These are phyloP conservation scores for Mystacornis crossleyi DNA, from an alignment of 2,113 vertebrate genomes.

Conservation along the genomic window DNA sequence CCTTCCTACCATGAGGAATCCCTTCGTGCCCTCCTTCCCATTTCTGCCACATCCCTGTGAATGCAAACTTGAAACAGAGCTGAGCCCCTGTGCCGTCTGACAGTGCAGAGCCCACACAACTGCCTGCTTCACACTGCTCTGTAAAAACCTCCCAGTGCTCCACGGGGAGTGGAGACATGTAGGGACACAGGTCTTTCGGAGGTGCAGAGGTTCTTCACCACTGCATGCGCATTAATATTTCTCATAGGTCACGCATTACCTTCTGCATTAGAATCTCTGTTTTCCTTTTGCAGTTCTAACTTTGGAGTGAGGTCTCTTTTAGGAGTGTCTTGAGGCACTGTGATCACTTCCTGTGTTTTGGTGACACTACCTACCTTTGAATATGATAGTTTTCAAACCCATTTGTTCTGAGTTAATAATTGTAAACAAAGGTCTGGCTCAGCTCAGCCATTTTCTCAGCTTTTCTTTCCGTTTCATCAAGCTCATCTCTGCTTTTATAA, in stretches of 20 bases:
- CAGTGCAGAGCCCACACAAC: neutral
- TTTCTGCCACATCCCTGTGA: neutral
- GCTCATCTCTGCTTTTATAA: neutral
- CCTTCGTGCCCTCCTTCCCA: neutral
- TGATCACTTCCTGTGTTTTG: neutral
- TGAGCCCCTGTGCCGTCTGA: neutral
- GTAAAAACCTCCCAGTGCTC: neutral
- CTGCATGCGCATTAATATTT: neutral
- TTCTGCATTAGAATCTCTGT: neutral
- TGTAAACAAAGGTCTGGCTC: neutral
- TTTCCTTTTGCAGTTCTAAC: neutral
- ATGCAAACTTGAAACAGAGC: neutral
- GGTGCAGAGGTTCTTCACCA: neutral
- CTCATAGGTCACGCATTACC: neutral
- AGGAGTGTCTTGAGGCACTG: neutral
- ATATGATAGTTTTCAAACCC: neutral
- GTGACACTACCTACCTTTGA: neutral
- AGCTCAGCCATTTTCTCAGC: neutral
- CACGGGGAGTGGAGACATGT: fast-evolving
- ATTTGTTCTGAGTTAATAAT: neutral
- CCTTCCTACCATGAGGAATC: neutral
- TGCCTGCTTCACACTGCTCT: neutral
- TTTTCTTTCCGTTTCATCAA: neutral
- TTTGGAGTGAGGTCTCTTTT: neutral
- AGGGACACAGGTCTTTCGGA: neutral